These are phyloP conservation scores for Paedocypris micromegethes DNA, from an alignment of 2,797 vertebrate genomes.

Conservation along the genomic window DNA sequence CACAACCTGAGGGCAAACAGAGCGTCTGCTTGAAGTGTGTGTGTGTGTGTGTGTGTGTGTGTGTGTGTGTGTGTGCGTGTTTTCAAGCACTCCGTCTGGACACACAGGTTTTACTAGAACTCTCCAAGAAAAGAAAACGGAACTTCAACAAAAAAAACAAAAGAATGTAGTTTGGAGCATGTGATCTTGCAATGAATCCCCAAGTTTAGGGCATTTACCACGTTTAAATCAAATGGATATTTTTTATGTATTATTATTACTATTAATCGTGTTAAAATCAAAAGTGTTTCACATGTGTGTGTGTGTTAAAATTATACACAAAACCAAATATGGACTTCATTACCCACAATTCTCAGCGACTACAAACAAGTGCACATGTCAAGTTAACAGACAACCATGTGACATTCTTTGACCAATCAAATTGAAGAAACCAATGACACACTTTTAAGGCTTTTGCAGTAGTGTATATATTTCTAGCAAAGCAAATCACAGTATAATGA, in stretches of 20 bases:
- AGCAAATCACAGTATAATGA: too few species aligned
- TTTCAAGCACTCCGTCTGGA: background rate
- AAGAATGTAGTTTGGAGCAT: too few species aligned
- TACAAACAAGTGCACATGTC: slow-evolving; percentile 36
- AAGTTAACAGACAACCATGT: slow-evolving; percentile 53
- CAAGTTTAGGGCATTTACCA: background rate
- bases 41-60: background rate
- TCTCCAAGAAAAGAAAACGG: background rate
- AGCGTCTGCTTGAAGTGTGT: background rate
- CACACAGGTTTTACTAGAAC: slow-evolving; percentile 1
- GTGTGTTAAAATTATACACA: background rate
- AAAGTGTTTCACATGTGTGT: too few species aligned
- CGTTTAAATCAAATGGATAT: too few species aligned
- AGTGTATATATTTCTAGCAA: background rate
- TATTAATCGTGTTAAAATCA: too few species aligned
- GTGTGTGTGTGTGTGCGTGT: too few species aligned
- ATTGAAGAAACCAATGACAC: slow-evolving; percentile 17
- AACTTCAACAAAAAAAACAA: too few species aligned
- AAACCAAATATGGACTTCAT: slow-evolving; percentile 5
- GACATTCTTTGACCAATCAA: slow-evolving; percentile 35
- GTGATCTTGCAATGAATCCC: background rate
- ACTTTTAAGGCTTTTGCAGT: background rate
- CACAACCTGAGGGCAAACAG: slow-evolving; percentile 3
- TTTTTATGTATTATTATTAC: too few species aligned
- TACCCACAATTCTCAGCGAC: slow-evolving; percentile 17